phyloP scores from a whole-genome alignment of 2,113 vertebrate species.

The Psettodes erumei region DNA sequence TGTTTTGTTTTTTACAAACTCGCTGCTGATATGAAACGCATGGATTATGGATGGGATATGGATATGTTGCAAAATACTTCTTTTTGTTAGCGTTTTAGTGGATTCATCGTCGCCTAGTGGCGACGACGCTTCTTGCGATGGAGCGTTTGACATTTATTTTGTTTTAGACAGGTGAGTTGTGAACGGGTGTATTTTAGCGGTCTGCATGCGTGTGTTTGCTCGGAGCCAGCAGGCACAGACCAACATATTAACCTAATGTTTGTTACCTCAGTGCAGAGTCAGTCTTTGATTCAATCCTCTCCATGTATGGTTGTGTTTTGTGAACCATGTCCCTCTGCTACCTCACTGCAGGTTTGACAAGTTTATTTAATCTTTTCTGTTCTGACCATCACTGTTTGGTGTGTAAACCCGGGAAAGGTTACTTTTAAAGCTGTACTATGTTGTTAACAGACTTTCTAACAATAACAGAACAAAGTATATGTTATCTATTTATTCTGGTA shows the following conservation, averaged over 20 bases:
- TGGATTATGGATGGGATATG: conserved; percentile 68
- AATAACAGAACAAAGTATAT: background rate
- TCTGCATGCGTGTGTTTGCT: background rate
- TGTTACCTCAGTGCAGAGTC: background rate
- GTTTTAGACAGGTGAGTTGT: conserved; percentile 80
- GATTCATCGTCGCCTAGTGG: conserved; percentile 56
- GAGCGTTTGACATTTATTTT: conserved; percentile 93
- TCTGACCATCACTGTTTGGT: background rate
- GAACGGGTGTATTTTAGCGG: too few species aligned
- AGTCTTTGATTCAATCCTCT: conserved; percentile 30
- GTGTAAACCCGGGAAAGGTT: background rate
- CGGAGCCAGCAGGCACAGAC: background rate
- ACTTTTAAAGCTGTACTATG: background rate
- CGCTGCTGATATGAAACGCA: conserved; percentile 51
- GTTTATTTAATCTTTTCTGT: conserved; percentile 3
- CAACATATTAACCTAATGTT: background rate
- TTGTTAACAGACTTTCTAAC: background rate
- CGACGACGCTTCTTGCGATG: conserved; percentile 86
- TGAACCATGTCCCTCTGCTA: conserved; percentile 9
- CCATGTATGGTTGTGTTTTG: conserved; percentile 80
- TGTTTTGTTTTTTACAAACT: background rate
- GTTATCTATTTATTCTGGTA: background rate
- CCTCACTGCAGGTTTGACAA: conserved; percentile 7
- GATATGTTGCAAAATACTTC: conserved; percentile 42
- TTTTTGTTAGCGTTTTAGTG: conserved; percentile 40